A percentile compares a stretch with the other conserved stretches of the same genome.
Conservation (phyloP, 2,113 vertebrate species). For the Clinocottus analis region DNA sequence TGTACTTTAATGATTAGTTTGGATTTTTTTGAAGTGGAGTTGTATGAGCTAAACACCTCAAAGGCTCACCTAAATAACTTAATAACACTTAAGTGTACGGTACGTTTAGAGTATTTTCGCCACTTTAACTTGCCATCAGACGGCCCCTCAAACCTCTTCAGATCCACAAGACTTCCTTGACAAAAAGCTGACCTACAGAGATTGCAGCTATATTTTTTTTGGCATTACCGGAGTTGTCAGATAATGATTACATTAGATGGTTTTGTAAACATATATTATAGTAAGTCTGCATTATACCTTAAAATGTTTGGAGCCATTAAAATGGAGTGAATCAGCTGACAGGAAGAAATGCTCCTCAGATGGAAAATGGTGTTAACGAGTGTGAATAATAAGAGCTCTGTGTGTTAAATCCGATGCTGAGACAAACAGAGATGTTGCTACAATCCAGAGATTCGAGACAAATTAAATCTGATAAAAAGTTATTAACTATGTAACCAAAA, state of each 20-base stretch:
- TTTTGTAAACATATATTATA: conserved; percentile 9
- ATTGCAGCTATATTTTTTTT: conserved; percentile 13
- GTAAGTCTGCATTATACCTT: background rate
- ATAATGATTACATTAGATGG: background rate
- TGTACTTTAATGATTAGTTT: background rate
- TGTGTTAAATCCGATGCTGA: conserved; percentile 35
- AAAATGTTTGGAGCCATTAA: conserved; percentile 2
- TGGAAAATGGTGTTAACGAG: conserved; percentile 15
- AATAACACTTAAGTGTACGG: background rate
- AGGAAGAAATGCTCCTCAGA: background rate
- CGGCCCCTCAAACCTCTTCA: background rate
- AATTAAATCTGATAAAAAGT: conserved; percentile 60
- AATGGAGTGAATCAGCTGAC: conserved; percentile 8
- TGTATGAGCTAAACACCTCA: background rate
- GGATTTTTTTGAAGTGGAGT: background rate
- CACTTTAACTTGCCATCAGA: background rate
- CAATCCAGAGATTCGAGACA: conserved; percentile 29
- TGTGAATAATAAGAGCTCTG: conserved; percentile 21
- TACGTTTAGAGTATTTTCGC: background rate
- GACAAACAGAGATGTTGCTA: conserved; percentile 16
- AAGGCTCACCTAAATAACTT: background rate
- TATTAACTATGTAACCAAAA: conserved; percentile 61
- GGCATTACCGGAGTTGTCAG: background rate
- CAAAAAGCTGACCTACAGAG: background rate
- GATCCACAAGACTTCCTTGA: background rate